Percentiles rank a stretch among this genome's conserved stretches.
Evolutionary conservation across 1,140 invertebrate genomes (phyloP).

Genomic region (Ephestia elutella): DNA sequence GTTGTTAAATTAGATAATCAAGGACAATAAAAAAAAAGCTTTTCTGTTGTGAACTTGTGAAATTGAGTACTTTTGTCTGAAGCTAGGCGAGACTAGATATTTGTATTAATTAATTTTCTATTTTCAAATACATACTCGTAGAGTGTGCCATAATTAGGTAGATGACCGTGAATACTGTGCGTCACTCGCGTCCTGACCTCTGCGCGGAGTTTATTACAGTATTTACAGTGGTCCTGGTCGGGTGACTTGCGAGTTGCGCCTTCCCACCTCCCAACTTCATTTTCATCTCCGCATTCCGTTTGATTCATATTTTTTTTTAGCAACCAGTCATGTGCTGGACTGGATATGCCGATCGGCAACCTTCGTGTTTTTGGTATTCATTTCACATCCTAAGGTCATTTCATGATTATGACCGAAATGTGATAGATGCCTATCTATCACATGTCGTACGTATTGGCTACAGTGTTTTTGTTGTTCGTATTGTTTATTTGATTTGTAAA

Average conservation of each 20-base stretch:
- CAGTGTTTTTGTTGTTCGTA: no score
- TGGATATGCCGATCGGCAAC: no score
- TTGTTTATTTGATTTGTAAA: no score
- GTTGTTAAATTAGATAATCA: no score
- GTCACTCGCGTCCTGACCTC: conserved; percentile 24
- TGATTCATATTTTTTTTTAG: conserved; percentile 7
- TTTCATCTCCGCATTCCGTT: not conserved
- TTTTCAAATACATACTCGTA: not conserved
- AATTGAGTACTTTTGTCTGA: not conserved
- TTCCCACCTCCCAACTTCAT: conserved; percentile 7
- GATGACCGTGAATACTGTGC: conserved; percentile 20
- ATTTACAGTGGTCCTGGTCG: no score
- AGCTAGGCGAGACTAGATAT: not conserved
- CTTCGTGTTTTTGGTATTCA: no score
- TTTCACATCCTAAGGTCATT: no score
- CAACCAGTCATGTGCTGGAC: not conserved
- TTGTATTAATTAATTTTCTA: not conserved
- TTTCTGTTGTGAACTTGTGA: no score
- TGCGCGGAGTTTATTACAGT: conserved; percentile 19
- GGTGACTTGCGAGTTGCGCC: conserved; percentile 5
- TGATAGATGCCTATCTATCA: no score
- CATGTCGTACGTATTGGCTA: no score
- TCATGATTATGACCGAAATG: no score
- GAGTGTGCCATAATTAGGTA: conserved; percentile 14
- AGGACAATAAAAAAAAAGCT: no score